These are phyloP conservation scores for Trisateles emortualis DNA, from an alignment of 2,888 invertebrate genomes.

Conservation along the genomic window DNA sequence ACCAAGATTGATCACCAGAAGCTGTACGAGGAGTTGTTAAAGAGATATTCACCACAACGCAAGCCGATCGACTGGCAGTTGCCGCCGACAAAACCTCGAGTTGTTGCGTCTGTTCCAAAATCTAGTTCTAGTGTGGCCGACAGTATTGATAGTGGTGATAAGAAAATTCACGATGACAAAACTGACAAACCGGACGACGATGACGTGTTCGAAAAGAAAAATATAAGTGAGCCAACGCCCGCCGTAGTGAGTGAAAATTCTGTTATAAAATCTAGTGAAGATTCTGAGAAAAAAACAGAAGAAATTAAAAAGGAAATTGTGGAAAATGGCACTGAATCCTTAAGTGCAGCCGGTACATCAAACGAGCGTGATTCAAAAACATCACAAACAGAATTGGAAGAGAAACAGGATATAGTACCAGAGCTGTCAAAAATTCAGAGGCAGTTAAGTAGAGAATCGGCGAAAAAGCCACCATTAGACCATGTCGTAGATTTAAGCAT, in stretches of 20 bases:
- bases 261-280: slow-evolving; percentile 34
- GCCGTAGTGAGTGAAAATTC: slow-evolving; percentile 37
- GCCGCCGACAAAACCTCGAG: slow-evolving; percentile 78
- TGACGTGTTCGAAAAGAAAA: slow-evolving; percentile 71
- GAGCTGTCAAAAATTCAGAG: slow-evolving; percentile 70
- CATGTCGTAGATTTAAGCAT: slow-evolving; percentile 73
- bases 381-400: slow-evolving; percentile 73
- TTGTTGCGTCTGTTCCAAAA: slow-evolving; percentile 79
- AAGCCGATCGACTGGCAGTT: slow-evolving; percentile 80
- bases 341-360: slow-evolving; percentile 42
- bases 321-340: slow-evolving; percentile 63
- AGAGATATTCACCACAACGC: slow-evolving; percentile 81
- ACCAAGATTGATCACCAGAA: slow-evolving; percentile 77
- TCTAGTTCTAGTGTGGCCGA: slow-evolving; percentile 70
- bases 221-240: slow-evolving; percentile 45
- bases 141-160: slow-evolving; percentile 63
- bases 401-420: slow-evolving; percentile 75
- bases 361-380: slow-evolving; percentile 61
- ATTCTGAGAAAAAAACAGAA: slow-evolving; percentile 36
- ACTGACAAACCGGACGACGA: slow-evolving; percentile 64
- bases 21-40: slow-evolving; percentile 77
- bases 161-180: slow-evolving; percentile 52
- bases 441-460: slow-evolving; percentile 67
- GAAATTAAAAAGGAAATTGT: slow-evolving; percentile 55
- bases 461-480: slow-evolving; percentile 60